phyloP scores from a whole-genome alignment of 2,888 invertebrate species.

The Athalia rosae region DNA sequence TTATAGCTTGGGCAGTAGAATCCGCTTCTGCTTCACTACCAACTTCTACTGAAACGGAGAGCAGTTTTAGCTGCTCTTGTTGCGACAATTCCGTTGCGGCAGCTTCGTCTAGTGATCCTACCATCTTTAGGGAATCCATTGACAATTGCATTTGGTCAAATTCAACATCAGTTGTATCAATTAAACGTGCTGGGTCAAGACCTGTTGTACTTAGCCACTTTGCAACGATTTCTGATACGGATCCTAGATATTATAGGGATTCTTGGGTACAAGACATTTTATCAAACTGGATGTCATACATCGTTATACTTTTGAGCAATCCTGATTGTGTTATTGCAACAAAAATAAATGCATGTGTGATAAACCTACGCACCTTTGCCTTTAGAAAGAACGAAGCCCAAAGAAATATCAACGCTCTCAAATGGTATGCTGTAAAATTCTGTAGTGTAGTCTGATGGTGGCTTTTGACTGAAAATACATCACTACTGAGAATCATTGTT shows the following conservation, averaged over 20 bases:
- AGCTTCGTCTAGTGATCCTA: slow-evolving; percentile 59
- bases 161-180: slow-evolving; percentile 69
- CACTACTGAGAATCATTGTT: background rate
- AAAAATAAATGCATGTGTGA: background rate
- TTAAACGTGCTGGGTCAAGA: slow-evolving; percentile 78
- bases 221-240: slow-evolving; percentile 91
- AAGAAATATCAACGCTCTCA: slow-evolving; percentile 66
- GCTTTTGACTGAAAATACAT: slow-evolving; percentile 60
- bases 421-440: slow-evolving; percentile 65
- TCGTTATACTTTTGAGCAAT: too few relatives aligned
- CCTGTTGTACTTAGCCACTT: slow-evolving; percentile 89
- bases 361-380: slow-evolving; percentile 70
- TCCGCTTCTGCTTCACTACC: slow-evolving; percentile 60
- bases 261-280: background rate
- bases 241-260: slow-evolving; percentile 76
- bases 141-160: slow-evolving; percentile 59
- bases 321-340: too few relatives aligned
- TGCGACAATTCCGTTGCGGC: slow-evolving; percentile 55
- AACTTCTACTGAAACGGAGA: slow-evolving; percentile 59
- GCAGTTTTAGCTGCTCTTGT: slow-evolving; percentile 52
- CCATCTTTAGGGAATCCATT: slow-evolving; percentile 52
- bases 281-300: too few relatives aligned
- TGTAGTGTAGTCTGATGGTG: slow-evolving; percentile 61
- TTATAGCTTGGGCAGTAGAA: slow-evolving; percentile 57
- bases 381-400: slow-evolving; percentile 69